Evolutionary conservation across 2,797 vertebrate genomes (phyloP).

Genomic region (Synaphobranchus kaupii): DNA sequence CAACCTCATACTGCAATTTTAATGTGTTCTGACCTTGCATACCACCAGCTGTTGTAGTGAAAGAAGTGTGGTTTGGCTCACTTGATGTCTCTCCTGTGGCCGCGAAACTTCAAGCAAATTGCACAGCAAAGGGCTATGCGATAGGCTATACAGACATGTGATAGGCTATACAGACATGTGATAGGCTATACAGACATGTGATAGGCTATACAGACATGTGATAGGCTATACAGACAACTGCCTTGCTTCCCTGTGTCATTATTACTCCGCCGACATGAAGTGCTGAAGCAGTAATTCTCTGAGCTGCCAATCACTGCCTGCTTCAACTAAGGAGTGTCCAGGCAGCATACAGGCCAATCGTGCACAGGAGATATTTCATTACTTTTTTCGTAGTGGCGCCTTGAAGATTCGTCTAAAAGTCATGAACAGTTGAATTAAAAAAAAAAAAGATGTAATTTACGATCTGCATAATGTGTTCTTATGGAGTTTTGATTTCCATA

Average conservation of each 20-base stretch:
- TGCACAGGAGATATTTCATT: neutral
- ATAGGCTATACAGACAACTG: constrained; percentile 13
- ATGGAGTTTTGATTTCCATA: neutral
- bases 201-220: constrained; percentile 15
- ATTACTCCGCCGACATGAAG: neutral
- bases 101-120: neutral
- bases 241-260: neutral
- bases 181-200: constrained; percentile 16
- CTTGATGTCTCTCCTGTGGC: constrained; percentile 1
- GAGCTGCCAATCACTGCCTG: constrained; percentile 23
- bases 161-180: constrained; percentile 9
- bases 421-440: neutral
- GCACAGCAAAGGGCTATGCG: neutral
- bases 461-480: neutral
- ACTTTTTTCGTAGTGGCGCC: neutral
- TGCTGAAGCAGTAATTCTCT: constrained; percentile 7
- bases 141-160: constrained; percentile 16
- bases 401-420: constrained; percentile 15
- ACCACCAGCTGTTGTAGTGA: constrained; percentile 9
- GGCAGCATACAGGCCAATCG: neutral
- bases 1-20: neutral
- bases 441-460: neutral
- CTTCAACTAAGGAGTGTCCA: neutral
- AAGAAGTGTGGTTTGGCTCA: constrained; percentile 8
- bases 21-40: neutral